Conservation (phyloP, 2,797 vertebrate species). For the Malacoraja senta region DNA sequence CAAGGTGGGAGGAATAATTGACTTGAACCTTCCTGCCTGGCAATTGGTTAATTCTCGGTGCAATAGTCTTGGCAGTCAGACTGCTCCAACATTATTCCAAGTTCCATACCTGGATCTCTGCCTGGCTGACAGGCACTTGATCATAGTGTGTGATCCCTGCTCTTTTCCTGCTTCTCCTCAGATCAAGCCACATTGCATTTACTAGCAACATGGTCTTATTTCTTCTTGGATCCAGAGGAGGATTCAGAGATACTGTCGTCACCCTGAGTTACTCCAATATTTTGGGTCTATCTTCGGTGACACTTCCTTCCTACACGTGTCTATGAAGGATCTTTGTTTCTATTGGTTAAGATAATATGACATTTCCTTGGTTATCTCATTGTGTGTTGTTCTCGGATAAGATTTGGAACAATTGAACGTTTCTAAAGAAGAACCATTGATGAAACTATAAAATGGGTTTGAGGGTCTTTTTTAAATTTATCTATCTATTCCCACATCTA, state of each 20-base stretch:
- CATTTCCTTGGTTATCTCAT: neutral
- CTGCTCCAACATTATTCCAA: too few species aligned
- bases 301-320: too few species aligned
- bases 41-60: too few species aligned
- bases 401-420: neutral
- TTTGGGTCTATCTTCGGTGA: too few species aligned
- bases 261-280: too few species aligned
- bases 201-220: neutral
- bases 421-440: neutral
- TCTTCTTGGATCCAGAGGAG: neutral
- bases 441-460: neutral
- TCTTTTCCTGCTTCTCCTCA: neutral
- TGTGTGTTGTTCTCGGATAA: neutral
- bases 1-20: too few species aligned
- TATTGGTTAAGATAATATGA: neutral
- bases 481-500: neutral
- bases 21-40: too few species aligned
- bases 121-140: too few species aligned
- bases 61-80: too few species aligned
- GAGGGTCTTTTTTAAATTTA: neutral
- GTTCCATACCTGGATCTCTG: too few species aligned
- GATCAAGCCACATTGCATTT: neutral
- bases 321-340: neutral
- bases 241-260: too few species aligned
- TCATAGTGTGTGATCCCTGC: too few species aligned